Percentiles rank a stretch among this genome's conserved stretches.
These are phyloP conservation scores for Dromius quadrimaculatus DNA, from an alignment of 2,888 invertebrate species.

Conservation along the genomic window DNA sequence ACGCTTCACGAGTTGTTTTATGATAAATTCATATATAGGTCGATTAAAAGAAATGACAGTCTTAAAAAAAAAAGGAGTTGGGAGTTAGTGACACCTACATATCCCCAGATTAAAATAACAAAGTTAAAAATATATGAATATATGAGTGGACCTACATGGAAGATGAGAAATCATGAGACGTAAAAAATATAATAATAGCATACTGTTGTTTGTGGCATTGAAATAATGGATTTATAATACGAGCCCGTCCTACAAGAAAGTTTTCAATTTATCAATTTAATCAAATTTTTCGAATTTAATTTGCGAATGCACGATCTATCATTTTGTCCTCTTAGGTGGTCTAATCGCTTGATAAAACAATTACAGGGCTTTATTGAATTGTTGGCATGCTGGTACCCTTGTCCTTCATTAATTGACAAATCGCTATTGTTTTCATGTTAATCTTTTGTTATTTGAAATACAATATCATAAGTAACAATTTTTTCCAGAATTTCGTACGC, in stretches of 20 bases:
- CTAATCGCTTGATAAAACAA: constrained; percentile 43
- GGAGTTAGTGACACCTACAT: constrained; percentile 23
- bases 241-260: neutral
- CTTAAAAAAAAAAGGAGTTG: no score
- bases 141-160: constrained; percentile 2
- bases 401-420: constrained; percentile 40
- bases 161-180: constrained; percentile 5
- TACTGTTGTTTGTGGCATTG: neutral
- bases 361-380: constrained; percentile 35
- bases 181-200: neutral
- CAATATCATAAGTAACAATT: neutral
- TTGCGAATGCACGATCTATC: constrained; percentile 18
- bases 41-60: no score
- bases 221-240: neutral
- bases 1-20: no score
- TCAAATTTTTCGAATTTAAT: constrained; percentile 12
- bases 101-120: constrained; percentile 21
- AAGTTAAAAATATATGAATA: constrained; percentile 25
- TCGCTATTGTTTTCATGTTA: constrained; percentile 24
- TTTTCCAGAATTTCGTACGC: no score
- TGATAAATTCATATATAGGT: no score
- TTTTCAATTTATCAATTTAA: constrained; percentile 10
- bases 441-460: constrained; percentile 4
- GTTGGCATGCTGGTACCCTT: constrained; percentile 40
- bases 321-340: constrained; percentile 41